Conservation (phyloP, 1,140 invertebrate species). For the Leptopilina boulardi region DNA sequence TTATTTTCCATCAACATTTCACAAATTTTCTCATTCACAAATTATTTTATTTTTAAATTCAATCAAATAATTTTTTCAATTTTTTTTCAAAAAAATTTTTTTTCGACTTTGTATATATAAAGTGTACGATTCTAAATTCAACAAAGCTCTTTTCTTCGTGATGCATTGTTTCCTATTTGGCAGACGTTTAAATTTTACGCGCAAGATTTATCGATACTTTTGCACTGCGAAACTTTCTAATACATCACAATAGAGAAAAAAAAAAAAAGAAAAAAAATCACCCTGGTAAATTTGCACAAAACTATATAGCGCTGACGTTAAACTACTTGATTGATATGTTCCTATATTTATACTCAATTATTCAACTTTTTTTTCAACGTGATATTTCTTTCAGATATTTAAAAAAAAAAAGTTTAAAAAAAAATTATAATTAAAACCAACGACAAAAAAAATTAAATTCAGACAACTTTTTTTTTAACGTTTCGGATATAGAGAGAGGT, state of each 20-base stretch:
- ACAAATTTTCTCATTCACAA: too few relatives aligned
- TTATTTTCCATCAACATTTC: too few relatives aligned
- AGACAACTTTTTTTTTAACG: neutral
- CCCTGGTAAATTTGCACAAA: neutral
- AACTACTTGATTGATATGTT: conserved; percentile 2
- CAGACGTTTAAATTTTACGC: conserved; percentile 18
- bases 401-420: neutral
- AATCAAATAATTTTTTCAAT: neutral
- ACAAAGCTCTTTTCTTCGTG: neutral
- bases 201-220: conserved; percentile 15
- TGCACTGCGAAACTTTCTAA: neutral
- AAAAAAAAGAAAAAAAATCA: neutral
- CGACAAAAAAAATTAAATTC: neutral
- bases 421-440: neutral
- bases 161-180: conserved; percentile 32
- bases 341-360: neutral
- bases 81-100: neutral
- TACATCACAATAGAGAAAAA: neutral
- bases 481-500: neutral
- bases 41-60: too few relatives aligned
- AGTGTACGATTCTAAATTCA: neutral
- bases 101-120: too few relatives aligned
- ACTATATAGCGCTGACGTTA: neutral
- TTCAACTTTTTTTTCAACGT: neutral
- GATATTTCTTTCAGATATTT: neutral